Evolutionary conservation across 2,797 vertebrate species (phyloP).

Genomic region (Arrhamphus sclerolepis): DNA sequence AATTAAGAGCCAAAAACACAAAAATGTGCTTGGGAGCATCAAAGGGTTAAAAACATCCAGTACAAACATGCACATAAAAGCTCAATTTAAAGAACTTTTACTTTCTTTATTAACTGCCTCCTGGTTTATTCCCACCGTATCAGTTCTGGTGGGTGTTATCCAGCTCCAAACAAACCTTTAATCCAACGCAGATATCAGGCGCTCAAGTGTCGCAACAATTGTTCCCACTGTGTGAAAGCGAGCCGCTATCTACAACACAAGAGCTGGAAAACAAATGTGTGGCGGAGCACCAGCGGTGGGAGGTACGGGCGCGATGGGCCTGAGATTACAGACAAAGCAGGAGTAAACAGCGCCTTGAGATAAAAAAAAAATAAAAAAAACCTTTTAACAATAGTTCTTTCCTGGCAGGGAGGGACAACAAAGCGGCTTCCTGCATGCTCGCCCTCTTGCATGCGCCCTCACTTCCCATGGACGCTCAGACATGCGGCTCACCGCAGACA

Average conservation of each 20-base stretch:
- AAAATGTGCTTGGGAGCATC: no score
- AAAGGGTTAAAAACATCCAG: no score
- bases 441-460: conserved; percentile 77
- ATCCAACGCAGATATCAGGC: conserved; percentile 73
- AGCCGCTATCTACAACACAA: conserved; percentile 70
- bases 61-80: no score
- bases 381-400: conserved; percentile 81
- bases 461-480: conserved; percentile 77
- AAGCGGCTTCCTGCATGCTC: conserved; percentile 78
- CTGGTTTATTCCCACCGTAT: conserved; percentile 62
- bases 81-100: conserved; percentile 33
- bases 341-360: conserved; percentile 74
- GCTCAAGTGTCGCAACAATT: conserved; percentile 75
- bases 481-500: conserved; percentile 69
- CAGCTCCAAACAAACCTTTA: conserved; percentile 70
- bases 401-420: conserved; percentile 78
- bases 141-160: conserved; percentile 57
- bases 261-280: conserved; percentile 75
- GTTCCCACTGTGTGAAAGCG: conserved; percentile 76
- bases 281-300: conserved; percentile 67
- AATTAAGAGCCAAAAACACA: no score
- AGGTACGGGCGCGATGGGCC: conserved; percentile 53
- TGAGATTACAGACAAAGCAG: conserved; percentile 75
- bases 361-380: conserved; percentile 69
- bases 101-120: conserved; percentile 28